Percentiles rank a stretch among this genome's conserved stretches.
phyloP scores from a whole-genome alignment of 2,888 invertebrate genomes.

The Teleiodes luculella region DNA sequence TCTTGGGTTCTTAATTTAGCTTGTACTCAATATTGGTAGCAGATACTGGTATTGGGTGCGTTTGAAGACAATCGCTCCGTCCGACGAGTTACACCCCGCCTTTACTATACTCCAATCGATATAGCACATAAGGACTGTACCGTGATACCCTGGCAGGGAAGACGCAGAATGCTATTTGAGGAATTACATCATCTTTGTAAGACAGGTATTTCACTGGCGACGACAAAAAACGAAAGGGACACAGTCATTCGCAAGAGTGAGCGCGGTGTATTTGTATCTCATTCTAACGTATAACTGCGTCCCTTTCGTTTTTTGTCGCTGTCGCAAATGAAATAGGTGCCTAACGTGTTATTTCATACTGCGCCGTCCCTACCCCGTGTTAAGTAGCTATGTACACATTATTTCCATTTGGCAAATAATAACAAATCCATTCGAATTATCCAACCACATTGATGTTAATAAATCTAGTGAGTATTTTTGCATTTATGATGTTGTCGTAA shows the following conservation, averaged over 20 bases:
- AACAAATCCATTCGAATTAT: slow-evolving; percentile 10
- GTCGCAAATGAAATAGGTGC: background rate
- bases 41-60: background rate
- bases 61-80: background rate
- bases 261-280: too few relatives aligned
- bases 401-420: background rate
- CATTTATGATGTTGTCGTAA: slow-evolving; percentile 41
- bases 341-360: background rate
- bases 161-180: too few relatives aligned
- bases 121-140: background rate
- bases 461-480: slow-evolving; percentile 39
- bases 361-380: background rate
- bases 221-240: too few relatives aligned
- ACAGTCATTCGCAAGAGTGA: too few relatives aligned
- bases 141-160: background rate
- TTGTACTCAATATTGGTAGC: too few relatives aligned
- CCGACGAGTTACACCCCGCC: background rate
- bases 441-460: slow-evolving; percentile 9
- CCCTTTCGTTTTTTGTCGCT: too few relatives aligned
- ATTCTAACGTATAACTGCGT: too few relatives aligned
- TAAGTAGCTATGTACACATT: background rate
- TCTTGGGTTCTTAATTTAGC: too few relatives aligned
- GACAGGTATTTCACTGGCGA: too few relatives aligned
- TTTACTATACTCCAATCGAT: background rate
- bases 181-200: too few relatives aligned